Evolutionary conservation across 2,888 invertebrate species (phyloP), one percentile per base, ranked within the genome.

Genomic region (Rhodophaea formosa): DNA sequence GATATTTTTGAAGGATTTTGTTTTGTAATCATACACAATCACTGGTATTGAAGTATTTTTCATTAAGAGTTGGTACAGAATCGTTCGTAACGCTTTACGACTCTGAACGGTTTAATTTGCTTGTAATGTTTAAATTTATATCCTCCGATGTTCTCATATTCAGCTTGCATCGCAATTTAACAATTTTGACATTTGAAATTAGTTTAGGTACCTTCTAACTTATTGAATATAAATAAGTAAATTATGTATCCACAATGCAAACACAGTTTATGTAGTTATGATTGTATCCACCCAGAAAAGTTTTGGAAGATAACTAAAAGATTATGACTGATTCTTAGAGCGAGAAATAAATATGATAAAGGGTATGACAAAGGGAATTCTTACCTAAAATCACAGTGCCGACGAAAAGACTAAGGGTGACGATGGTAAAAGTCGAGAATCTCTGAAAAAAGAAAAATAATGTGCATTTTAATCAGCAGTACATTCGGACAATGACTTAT

Each of bases 341-440:
- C n/a, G n/a, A n/a, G n/a, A n/a, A n/a, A n/a, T n/a, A 23, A 23
- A 23, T 3, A 23, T 23, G 23, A 23, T 23, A 5, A 23, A 5
- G 5, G 5, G 5, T 23, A 23, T 23, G 23, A 23, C 23, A 23
- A 2, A 1, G 8, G 8, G 12, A 1, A 39, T 12, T 8, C 96
- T 95, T 92, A 98, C 98, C 95, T 92, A 97, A 93, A 81, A 98
- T 97, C 74, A 97, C 96, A 76, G 97, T 96, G 82, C 98, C 98
- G 72, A 97, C 97, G 86, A 97, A 96, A 66, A 98, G 93, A 83
- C 97, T 97, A 75, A 98, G 93, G 69, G 97, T 97, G 77, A 98
- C 97, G 74, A 96, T 96, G 70, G 96, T 95, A 91, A 98, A 97
- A 71, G 98, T 98, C 75, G 97, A 95, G 87, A 97, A 95, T 92